Evolutionary conservation across 2,888 invertebrate genomes (phyloP).

Genomic region (Serripes groenlandicus): DNA sequence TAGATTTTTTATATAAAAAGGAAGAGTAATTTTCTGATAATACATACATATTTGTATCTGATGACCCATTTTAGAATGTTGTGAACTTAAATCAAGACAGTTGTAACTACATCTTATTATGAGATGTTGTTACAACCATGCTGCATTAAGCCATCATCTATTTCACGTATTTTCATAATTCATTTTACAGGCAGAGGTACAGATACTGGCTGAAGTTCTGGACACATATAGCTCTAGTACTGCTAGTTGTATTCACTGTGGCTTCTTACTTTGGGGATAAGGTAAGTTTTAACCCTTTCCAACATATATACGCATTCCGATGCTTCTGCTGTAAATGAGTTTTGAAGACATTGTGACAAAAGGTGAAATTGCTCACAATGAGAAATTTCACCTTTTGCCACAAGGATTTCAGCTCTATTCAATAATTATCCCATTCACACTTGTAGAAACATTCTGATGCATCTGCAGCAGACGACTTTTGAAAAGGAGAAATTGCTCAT

Average conservation of each 20-base stretch:
- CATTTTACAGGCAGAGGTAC: slow-evolving; percentile 78
- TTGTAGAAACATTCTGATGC: too few relatives aligned
- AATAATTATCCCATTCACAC: too few relatives aligned
- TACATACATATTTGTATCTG: too few relatives aligned
- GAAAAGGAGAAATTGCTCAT: not conserved
- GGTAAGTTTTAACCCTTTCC: slow-evolving; percentile 74
- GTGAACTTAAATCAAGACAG: too few relatives aligned
- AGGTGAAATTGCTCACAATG: slow-evolving; percentile 1
- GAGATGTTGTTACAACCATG: too few relatives aligned
- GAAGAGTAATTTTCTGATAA: too few relatives aligned
- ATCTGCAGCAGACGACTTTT: too few relatives aligned
- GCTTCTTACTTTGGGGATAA: slow-evolving; percentile 83
- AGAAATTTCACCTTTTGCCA: slow-evolving; percentile 4
- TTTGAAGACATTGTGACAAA: not conserved
- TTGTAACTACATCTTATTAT: too few relatives aligned
- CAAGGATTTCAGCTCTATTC: slow-evolving; percentile 6
- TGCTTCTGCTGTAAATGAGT: not conserved
- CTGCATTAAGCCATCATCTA: not conserved
- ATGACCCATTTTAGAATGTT: too few relatives aligned
- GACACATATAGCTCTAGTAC: slow-evolving; percentile 81
- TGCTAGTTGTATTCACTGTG: slow-evolving; percentile 81
- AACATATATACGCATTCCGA: too few relatives aligned
- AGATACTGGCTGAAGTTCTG: slow-evolving; percentile 83
- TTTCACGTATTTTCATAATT: not conserved
- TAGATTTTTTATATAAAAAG: too few relatives aligned